phyloP scores from a whole-genome alignment of 1,140 invertebrate genomes.

The Zaprionus taronus region DNA sequence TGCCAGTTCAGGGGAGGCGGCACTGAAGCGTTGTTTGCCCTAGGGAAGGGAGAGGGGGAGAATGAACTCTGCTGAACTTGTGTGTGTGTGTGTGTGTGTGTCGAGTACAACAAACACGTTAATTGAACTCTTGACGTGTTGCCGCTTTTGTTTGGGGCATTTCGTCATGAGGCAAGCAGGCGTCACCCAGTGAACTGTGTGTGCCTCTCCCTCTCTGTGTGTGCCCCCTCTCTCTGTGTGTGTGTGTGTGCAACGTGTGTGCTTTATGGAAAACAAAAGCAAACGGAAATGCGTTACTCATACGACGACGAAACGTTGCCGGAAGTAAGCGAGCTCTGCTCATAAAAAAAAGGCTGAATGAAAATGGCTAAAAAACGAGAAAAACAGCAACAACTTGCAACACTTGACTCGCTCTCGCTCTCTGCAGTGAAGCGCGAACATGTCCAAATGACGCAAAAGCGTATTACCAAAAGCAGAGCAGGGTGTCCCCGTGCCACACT shows the following conservation, averaged over 20 bases:
- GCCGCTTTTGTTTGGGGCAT: slow-evolving; percentile 30
- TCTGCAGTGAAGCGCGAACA: slow-evolving; percentile 64
- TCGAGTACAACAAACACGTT: slow-evolving; percentile 44
- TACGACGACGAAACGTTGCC: slow-evolving; percentile 27
- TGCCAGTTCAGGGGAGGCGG: slow-evolving; percentile 28
- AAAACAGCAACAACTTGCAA: slow-evolving; percentile 45
- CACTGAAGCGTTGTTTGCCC: slow-evolving; percentile 48
- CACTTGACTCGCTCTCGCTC: slow-evolving; percentile 28
- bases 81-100: slow-evolving; percentile 2
- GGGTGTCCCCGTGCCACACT: background rate
- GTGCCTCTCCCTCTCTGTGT: background rate
- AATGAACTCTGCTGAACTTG: slow-evolving; percentile 71
- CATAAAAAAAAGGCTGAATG: slow-evolving; percentile 38
- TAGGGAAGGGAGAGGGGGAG: background rate
- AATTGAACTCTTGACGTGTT: slow-evolving; percentile 69
- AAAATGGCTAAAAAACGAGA: background rate
- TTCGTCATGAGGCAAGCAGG: slow-evolving; percentile 37
- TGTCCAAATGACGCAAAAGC: slow-evolving; percentile 55
- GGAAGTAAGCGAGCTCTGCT: slow-evolving; percentile 50
- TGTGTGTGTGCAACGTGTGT: slow-evolving; percentile 27
- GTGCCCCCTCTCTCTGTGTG: background rate
- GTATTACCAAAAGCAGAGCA: slow-evolving; percentile 14
- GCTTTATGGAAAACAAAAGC: slow-evolving; percentile 56
- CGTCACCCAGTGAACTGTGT: slow-evolving; percentile 62
- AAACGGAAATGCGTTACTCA: slow-evolving; percentile 70